Conservation (phyloP, 2,113 vertebrate species). For the Lepisosteus oculatus region DNA sequence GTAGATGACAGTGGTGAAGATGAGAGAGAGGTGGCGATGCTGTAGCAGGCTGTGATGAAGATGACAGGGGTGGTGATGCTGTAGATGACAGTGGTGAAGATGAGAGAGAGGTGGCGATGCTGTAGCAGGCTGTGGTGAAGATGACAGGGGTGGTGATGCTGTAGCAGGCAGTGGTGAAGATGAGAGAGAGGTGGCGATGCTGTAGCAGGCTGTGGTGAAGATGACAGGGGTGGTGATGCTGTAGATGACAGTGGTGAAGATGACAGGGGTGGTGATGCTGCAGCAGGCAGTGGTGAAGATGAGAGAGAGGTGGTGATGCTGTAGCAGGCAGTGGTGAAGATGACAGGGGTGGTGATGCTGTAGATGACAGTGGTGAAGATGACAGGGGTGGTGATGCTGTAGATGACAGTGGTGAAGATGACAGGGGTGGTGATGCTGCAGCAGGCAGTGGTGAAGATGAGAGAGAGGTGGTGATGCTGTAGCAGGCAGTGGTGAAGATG, state of each 20-base stretch:
- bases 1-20: slow-evolving; percentile 46
- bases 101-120: slow-evolving; percentile 22
- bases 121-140: too few relatives aligned
- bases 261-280: too few relatives aligned
- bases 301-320: slow-evolving; percentile 7
- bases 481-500: too few relatives aligned
- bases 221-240: slow-evolving; percentile 3
- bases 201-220: too few relatives aligned
- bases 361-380: too few relatives aligned
- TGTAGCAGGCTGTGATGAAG: too few relatives aligned
- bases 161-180: slow-evolving; percentile 50
- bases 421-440: too few relatives aligned
- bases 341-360: background rate
- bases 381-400: too few relatives aligned
- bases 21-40: slow-evolving; percentile 21
- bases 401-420: too few relatives aligned
- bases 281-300: too few relatives aligned
- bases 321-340: too few relatives aligned
- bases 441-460: slow-evolving; percentile 44
- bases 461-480: too few relatives aligned
- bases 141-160: slow-evolving; percentile 3
- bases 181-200: slow-evolving; percentile 21
- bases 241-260: slow-evolving; percentile 50
- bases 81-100: slow-evolving; percentile 50
- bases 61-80: slow-evolving; percentile 3